Percentiles rank a stretch among this genome's conserved stretches.
Evolutionary conservation across 1,140 invertebrate genomes (phyloP).

Genomic region (Lamellibrachia luymesi): DNA sequence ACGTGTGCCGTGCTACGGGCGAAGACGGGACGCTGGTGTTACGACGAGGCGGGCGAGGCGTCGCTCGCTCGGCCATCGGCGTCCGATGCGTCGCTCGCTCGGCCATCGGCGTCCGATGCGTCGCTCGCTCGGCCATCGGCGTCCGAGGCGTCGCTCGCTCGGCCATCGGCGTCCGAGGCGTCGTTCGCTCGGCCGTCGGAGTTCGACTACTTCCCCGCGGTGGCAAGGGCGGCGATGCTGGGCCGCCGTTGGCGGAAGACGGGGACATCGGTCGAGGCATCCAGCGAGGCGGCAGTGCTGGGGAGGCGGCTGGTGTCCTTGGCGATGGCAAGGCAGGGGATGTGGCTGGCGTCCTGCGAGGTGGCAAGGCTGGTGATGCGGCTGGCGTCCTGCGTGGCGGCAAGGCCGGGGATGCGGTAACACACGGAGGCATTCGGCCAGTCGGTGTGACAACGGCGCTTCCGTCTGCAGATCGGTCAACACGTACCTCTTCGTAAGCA

Average conservation of each 20-base stretch:
- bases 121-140: too few species aligned
- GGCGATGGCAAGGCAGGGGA: not conserved
- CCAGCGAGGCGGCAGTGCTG: not conserved
- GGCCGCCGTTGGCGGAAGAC: not conserved
- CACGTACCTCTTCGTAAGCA: constrained; percentile 8
- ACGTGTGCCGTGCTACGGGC: not conserved
- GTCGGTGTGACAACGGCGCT: not conserved
- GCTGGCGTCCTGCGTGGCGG: not conserved
- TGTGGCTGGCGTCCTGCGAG: not conserved
- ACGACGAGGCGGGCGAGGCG: too few species aligned
- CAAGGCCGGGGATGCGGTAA: not conserved
- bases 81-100: too few species aligned
- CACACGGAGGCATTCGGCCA: not conserved
- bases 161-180: too few species aligned
- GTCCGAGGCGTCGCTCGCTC: too few species aligned
- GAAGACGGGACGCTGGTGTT: not conserved
- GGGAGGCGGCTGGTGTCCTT: not conserved
- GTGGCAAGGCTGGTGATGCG: not conserved
- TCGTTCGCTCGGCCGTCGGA: not conserved
- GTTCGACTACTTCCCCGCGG: not conserved
- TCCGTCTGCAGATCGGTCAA: not conserved
- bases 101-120: too few species aligned
- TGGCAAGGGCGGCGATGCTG: not conserved
- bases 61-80: not conserved
- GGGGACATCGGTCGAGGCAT: not conserved